Evolutionary conservation across 1,140 invertebrate species (phyloP).

Genomic region (Zaprionus ghesquierei): DNA sequence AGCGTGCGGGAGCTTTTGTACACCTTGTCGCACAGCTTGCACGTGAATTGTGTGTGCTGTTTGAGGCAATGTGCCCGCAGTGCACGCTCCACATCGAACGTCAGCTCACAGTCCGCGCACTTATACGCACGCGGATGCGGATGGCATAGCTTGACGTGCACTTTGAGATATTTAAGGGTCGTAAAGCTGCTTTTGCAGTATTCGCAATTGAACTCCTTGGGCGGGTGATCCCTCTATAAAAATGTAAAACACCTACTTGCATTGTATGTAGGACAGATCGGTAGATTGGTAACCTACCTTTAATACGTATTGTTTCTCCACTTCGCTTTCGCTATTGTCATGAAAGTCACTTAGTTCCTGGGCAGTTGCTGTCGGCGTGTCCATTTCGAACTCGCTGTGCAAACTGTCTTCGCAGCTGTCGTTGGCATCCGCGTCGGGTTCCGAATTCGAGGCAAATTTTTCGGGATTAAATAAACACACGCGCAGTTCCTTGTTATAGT

Average conservation of each 20-base stretch:
- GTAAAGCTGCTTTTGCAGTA: constrained; percentile 60
- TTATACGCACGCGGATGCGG: constrained; percentile 66
- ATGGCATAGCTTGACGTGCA: constrained; percentile 62
- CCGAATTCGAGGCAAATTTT: background rate
- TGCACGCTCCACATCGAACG: constrained; percentile 57
- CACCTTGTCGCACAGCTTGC: constrained; percentile 62
- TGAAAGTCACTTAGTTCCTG: constrained; percentile 3
- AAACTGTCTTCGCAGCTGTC: background rate
- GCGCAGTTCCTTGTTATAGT: background rate
- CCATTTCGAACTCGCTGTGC: constrained; percentile 8
- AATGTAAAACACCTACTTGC: background rate
- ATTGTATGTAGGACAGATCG: background rate
- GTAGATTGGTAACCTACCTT: constrained; percentile 23
- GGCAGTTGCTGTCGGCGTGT: background rate
- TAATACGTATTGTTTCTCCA: constrained; percentile 46
- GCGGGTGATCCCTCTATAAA: constrained; percentile 32
- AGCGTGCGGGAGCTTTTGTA: constrained; percentile 61
- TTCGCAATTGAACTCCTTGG: constrained; percentile 56
- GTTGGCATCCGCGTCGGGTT: background rate
- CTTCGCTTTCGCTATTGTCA: background rate
- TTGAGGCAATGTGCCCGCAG: constrained; percentile 59
- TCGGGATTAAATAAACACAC: constrained; percentile 1
- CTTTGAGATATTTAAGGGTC: constrained; percentile 60
- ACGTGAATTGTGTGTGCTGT: constrained; percentile 55
- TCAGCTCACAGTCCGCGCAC: constrained; percentile 57